Base-by-base conservation (phyloP, 37 sponge, comb jelly and placozoan species). In the Agelas oroides region DNA sequence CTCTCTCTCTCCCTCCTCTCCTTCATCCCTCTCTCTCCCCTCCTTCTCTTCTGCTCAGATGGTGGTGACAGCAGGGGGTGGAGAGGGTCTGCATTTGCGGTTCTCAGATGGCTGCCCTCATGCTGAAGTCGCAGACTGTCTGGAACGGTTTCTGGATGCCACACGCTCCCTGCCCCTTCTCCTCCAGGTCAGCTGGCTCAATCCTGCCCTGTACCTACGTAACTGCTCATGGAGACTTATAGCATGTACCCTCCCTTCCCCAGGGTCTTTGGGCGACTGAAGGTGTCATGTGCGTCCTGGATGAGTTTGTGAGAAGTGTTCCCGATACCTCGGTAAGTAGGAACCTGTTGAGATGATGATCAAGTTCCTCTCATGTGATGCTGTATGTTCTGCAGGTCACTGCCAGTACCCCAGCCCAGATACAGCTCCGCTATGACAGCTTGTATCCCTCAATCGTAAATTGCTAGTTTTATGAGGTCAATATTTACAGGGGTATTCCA, bases 91-190 rank as follows among this genome's bases (percentile, higher is more conserved):
- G 0, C 25, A 28, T 1, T 46, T 82, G 39, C 40, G 53, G 21
- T 59, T 82, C 52, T 82, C 83, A 37, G 28, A 27, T 5, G 73
- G 40, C 41, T 72, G 83, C 19, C 83, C 83, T 24, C 83, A 82
- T 27, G 34, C 52, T 2, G 18, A 59, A 19, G 35, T 85, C 27
- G 46, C n/a, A 20, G 78, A 68, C 0, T 32, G 35, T n/a, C 78
- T 85, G 30, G 69, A 77, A 61, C 20, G 19, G 41, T 57, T 70
- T 58, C 60, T 85, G 15, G 30, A 34, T 0, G 30, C 77, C 16
- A 70, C 78, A 0, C 69, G 34, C 25, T 88, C 88, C 61, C 68
- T 88, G 3, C 88, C 88, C 38, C 66, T 88, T 8, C 67, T 88
- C 54, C 74, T 88, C 5, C 66, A 81, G 71, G 82, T 81, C 25